These are phyloP conservation scores for Tiliqua scincoides DNA, from an alignment of 2,113 vertebrate genomes.

Conservation along the genomic window DNA sequence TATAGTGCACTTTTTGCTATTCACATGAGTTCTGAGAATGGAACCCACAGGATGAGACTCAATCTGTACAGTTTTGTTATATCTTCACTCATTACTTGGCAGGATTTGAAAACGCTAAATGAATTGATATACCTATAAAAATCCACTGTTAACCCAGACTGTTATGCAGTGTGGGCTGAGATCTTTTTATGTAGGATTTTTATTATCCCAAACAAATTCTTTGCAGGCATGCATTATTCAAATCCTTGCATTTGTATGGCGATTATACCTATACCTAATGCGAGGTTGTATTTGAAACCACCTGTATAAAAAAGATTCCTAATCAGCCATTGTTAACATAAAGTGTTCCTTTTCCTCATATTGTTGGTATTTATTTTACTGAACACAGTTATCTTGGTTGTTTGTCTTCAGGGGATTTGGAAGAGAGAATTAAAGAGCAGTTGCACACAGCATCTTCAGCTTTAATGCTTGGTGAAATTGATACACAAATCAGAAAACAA, in stretches of 20 bases:
- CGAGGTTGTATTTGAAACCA: neutral
- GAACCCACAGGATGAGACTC: no score
- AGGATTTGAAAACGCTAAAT: neutral
- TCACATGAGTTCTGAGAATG: no score
- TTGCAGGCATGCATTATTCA: neutral
- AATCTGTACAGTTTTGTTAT: no score
- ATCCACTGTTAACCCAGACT: neutral
- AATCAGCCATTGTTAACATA: neutral
- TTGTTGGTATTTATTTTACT: neutral
- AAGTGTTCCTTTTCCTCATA: neutral
- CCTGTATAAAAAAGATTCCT: neutral
- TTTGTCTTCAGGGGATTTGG: conserved; percentile 75
- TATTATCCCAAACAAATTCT: neutral
- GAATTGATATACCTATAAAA: neutral
- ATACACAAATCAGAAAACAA: conserved; percentile 43
- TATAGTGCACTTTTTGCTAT: no score
- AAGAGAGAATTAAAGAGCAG: conserved; percentile 70
- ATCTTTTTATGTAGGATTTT: neutral
- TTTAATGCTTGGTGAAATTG: conserved; percentile 54
- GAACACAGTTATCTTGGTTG: conserved; percentile 22
- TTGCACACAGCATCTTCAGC: conserved; percentile 54
- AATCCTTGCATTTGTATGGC: neutral
- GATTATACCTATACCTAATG: neutral
- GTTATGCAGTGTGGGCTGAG: neutral
- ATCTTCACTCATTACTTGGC: neutral